phyloP scores from a whole-genome alignment of 2,888 invertebrate species.

The Watsonalla cultraria region DNA sequence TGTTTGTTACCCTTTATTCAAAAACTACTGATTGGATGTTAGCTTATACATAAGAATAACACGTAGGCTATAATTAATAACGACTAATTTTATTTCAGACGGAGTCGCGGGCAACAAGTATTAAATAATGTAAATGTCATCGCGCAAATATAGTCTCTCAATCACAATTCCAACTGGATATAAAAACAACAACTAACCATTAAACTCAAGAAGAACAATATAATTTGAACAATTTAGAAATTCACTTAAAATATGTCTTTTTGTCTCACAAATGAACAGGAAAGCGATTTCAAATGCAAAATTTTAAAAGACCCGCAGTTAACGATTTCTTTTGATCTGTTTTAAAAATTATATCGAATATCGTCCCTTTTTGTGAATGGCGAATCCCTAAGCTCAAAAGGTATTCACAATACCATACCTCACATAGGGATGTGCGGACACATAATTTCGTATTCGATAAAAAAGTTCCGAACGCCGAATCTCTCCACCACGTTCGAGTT shows the following conservation, averaged over 20 bases:
- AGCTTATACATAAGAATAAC: no score
- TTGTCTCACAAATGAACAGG: neutral
- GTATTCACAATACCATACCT: conserved; percentile 32
- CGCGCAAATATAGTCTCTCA: no score
- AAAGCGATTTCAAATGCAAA: neutral
- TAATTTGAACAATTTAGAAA: neutral
- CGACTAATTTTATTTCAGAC: no score
- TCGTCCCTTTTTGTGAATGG: conserved; percentile 5
- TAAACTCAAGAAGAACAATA: neutral
- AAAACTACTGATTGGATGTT: no score
- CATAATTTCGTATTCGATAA: conserved; percentile 17
- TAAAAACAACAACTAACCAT: no score
- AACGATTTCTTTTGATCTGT: conserved; percentile 5
- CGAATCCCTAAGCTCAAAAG: conserved; percentile 37
- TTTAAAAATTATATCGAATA: conserved; percentile 5
- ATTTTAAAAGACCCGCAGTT: neutral
- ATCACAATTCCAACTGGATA: no score
- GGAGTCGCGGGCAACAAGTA: no score
- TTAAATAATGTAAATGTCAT: no score
- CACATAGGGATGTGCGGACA: conserved; percentile 31
- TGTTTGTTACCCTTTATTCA: no score
- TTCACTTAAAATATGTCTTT: neutral
- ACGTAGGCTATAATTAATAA: no score
- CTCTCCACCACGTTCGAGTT: conserved; percentile 3
- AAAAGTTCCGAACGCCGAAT: conserved; percentile 7